Percentiles rank a stretch among this genome's conserved stretches.
These are phyloP conservation scores for Aricia agestis DNA, from an alignment of 1,140 invertebrate species.

Conservation along the genomic window DNA sequence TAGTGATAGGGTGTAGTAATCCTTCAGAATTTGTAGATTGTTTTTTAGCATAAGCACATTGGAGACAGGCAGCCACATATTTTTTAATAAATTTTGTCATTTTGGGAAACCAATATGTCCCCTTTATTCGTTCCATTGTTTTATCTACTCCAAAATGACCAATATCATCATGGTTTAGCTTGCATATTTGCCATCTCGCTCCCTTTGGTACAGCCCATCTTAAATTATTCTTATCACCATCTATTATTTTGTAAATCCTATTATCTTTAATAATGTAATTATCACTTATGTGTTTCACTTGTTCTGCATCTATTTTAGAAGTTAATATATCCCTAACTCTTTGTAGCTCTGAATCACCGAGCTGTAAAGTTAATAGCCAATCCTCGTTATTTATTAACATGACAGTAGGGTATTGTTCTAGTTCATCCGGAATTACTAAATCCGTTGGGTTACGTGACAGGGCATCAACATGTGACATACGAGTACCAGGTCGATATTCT, in stretches of 20 bases:
- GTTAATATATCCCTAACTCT: conserved; percentile 22
- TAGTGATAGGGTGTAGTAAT: conserved; percentile 31
- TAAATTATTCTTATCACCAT: conserved; percentile 23
- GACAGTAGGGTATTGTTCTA: conserved; percentile 15
- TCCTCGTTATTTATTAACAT: conserved; percentile 21
- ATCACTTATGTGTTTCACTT: conserved; percentile 27
- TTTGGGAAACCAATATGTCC: conserved; percentile 35
- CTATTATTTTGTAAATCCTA: conserved; percentile 23
- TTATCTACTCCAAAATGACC: conserved; percentile 34
- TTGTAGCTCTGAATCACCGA: conserved; percentile 22
- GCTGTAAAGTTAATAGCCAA: conserved; percentile 27
- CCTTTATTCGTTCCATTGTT: conserved; percentile 31
- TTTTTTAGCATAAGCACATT: conserved; percentile 34
- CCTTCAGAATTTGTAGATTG: conserved; percentile 20
- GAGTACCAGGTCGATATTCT: conserved; percentile 42
- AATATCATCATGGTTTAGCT: conserved; percentile 33
- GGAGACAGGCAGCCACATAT: conserved; percentile 34
- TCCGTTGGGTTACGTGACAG: conserved; percentile 36
- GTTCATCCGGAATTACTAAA: neutral
- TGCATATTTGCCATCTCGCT: conserved; percentile 29
- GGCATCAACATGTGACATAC: conserved; percentile 48
- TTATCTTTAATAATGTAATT: conserved; percentile 33
- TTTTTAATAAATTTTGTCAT: conserved; percentile 37
- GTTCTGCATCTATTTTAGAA: conserved; percentile 23
- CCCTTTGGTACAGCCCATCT: conserved; percentile 32